phyloP scores from a whole-genome alignment of 1,140 invertebrate species.

The Oryzaephilus surinamensis region DNA sequence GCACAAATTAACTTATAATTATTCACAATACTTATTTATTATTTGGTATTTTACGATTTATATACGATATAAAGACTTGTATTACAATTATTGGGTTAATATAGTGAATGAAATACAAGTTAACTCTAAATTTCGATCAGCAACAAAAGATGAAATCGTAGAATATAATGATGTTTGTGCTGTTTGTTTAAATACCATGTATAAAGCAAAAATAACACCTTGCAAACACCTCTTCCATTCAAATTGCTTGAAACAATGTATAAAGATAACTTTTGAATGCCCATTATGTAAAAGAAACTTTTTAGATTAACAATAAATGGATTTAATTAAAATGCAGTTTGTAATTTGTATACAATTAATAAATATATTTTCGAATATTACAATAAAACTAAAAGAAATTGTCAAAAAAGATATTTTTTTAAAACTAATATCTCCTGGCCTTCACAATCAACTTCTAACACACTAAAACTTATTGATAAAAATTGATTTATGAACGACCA shows the following conservation, averaged over 20 bases:
- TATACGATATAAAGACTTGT: constrained; percentile 49
- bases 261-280: constrained; percentile 54
- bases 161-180: constrained; percentile 63
- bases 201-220: constrained; percentile 55
- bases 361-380: too few species aligned
- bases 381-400: too few species aligned
- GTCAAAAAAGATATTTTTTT: too few species aligned
- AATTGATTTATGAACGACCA: too few species aligned
- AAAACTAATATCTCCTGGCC: too few species aligned
- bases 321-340: too few species aligned
- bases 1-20: neutral
- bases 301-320: too few species aligned
- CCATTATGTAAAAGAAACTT: constrained; percentile 62
- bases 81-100: constrained; percentile 42
- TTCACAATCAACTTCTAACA: too few species aligned
- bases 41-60: constrained; percentile 55
- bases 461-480: too few species aligned
- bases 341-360: too few species aligned
- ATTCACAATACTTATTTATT: constrained; percentile 15
- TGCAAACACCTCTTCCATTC: constrained; percentile 68
- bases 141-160: constrained; percentile 50
- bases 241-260: constrained; percentile 56
- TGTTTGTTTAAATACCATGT: constrained; percentile 58
- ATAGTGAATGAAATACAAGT: constrained; percentile 46
- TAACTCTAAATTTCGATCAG: constrained; percentile 50